phyloP scores from a whole-genome alignment of 2,888 invertebrate species.

The Campoplex nolae region DNA sequence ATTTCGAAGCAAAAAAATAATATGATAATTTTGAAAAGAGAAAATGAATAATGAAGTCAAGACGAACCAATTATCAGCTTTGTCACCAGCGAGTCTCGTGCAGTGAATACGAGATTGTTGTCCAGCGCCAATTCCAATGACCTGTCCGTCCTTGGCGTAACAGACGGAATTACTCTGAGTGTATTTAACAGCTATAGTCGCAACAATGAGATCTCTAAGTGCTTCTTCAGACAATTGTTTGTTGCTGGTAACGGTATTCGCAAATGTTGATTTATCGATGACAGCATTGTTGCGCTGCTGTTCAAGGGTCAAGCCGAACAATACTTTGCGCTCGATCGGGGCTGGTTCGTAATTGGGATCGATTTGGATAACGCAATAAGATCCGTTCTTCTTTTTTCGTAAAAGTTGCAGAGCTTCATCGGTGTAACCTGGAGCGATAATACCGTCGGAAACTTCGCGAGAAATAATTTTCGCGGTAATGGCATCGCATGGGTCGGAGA shows the following conservation, averaged over 20 bases:
- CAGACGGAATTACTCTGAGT: constrained; percentile 99
- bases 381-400: constrained; percentile 97
- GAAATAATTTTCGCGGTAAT: constrained; percentile 96
- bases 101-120: constrained; percentile 99
- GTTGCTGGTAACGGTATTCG: constrained; percentile 91
- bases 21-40: background rate
- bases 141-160: constrained; percentile 96
- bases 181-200: constrained; percentile 98
- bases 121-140: constrained; percentile 99
- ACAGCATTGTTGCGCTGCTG: constrained; percentile 95
- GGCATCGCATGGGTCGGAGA: constrained; percentile 96
- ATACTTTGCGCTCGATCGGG: constrained; percentile 91
- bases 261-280: constrained; percentile 91
- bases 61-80: constrained; percentile 95
- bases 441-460: constrained; percentile 98
- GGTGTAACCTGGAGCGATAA: constrained; percentile 97
- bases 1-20: background rate
- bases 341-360: constrained; percentile 94
- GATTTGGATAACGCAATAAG: constrained; percentile 96
- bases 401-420: constrained; percentile 93
- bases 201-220: constrained; percentile 95
- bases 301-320: constrained; percentile 94
- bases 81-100: constrained; percentile 98
- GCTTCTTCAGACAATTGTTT: constrained; percentile 90
- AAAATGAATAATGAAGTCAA: background rate